Evolutionary conservation across 2,888 invertebrate genomes (phyloP).

Genomic region (Cabera pusaria): DNA sequence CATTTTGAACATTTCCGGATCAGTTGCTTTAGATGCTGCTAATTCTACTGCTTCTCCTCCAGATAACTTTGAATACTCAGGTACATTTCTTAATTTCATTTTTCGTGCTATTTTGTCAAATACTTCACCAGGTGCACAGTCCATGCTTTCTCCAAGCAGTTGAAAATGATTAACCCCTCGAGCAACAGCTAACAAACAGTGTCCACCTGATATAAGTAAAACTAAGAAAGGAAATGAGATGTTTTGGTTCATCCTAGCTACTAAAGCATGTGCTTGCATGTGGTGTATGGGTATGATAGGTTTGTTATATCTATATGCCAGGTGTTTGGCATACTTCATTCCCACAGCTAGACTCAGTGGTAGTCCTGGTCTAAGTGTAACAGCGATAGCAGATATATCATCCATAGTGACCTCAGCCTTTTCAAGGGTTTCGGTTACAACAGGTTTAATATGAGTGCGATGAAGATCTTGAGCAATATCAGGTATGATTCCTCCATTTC

Average conservation of each 20-base stretch:
- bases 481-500: conserved; percentile 95
- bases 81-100: conserved; percentile 90
- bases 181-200: conserved; percentile 92
- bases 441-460: conserved; percentile 87
- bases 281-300: conserved; percentile 99
- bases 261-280: conserved; percentile 99
- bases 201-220: conserved; percentile 96
- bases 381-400: conserved; percentile 93
- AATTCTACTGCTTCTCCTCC: conserved; percentile 95
- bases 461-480: conserved; percentile 94
- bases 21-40: conserved; percentile 87
- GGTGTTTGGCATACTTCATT: conserved; percentile 90
- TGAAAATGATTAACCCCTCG: conserved; percentile 89
- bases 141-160: conserved; percentile 90
- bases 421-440: conserved; percentile 87
- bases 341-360: conserved; percentile 91
- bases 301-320: conserved; percentile 86
- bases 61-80: conserved; percentile 88
- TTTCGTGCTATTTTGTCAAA: conserved; percentile 96
- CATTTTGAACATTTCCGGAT: conserved; percentile 87
- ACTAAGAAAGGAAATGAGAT: conserved; percentile 94
- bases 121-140: conserved; percentile 96
- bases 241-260: conserved; percentile 89
- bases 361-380: conserved; percentile 94
- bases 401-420: conserved; percentile 84